Evolutionary conservation across 1,140 invertebrate species (phyloP).

Genomic region (Globodera rostochiensis): DNA sequence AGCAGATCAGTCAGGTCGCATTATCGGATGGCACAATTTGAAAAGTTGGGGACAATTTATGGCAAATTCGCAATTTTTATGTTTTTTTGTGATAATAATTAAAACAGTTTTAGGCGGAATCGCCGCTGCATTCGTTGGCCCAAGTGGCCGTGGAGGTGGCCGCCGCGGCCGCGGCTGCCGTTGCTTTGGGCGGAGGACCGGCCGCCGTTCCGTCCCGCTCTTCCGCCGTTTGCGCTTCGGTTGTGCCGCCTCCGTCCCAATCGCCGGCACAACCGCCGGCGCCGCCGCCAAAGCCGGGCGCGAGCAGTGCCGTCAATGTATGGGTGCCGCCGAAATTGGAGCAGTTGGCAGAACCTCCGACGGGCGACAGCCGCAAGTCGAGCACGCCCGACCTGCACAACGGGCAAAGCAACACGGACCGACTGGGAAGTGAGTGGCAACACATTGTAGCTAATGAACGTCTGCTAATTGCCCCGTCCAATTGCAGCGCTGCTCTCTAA

Average conservation of each 20-base stretch:
- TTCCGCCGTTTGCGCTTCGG: background rate
- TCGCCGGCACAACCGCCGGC: background rate
- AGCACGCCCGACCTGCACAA: conserved; percentile 33
- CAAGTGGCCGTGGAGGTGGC: conserved; percentile 34
- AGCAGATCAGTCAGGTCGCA: background rate
- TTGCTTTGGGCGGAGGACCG: background rate
- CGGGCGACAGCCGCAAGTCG: conserved; percentile 17
- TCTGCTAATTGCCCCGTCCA: background rate
- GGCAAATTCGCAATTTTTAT: too few species aligned
- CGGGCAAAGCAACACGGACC: conserved; percentile 11
- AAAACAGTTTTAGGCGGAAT: background rate
- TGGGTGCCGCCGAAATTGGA: conserved; percentile 47
- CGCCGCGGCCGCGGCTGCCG: conserved; percentile 2
- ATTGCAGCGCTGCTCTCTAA: conserved; percentile 34
- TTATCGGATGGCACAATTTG: too few species aligned
- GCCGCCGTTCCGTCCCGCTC: background rate
- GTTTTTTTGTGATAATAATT: too few species aligned
- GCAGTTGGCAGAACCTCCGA: conserved; percentile 31
- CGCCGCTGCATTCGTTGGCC: conserved; percentile 36
- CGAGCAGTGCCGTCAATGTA: conserved; percentile 42
- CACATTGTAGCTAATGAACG: background rate
- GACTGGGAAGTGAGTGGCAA: conserved; percentile 27
- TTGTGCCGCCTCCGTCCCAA: background rate
- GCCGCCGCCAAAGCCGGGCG: too few species aligned
- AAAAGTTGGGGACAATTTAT: too few species aligned